These are phyloP conservation scores for Ceratitis capitata DNA, from an alignment of 1,140 invertebrate genomes.

Conservation along the genomic window DNA sequence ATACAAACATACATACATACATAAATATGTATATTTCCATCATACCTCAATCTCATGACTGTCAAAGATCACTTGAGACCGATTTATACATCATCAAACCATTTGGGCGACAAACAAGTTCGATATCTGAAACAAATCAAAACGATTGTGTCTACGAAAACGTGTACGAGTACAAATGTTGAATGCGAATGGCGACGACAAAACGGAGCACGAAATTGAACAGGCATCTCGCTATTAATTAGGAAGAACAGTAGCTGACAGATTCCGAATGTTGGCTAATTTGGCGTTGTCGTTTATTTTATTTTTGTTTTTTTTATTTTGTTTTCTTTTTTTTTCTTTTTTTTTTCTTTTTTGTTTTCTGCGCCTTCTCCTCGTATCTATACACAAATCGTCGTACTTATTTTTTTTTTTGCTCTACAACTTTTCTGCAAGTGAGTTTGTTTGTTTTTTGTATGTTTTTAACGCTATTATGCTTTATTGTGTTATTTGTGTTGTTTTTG, in stretches of 20 bases:
- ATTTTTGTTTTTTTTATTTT: not conserved
- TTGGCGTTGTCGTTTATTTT: constrained; percentile 47
- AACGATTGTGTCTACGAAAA: not conserved
- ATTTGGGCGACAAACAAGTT: not conserved
- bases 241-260: constrained; percentile 65
- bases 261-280: constrained; percentile 65
- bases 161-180: not conserved
- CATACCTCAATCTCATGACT: not conserved
- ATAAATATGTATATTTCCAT: not conserved
- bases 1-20: not conserved
- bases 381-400: not conserved
- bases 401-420: not conserved
- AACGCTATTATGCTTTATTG: constrained; percentile 18
- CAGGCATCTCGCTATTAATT: constrained; percentile 65
- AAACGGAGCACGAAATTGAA: constrained; percentile 36
- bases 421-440: not conserved
- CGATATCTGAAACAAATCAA: not conserved
- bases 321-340: not conserved
- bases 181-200: constrained; percentile 18
- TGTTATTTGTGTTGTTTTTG: not conserved
- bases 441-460: not conserved
- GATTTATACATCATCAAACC: not conserved
- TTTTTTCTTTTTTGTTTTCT: not conserved
- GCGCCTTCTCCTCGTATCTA: not conserved
- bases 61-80: not conserved